Base-by-base conservation (phyloP, 2,797 vertebrate species). In the Odontamblyopus rebecca region DNA sequence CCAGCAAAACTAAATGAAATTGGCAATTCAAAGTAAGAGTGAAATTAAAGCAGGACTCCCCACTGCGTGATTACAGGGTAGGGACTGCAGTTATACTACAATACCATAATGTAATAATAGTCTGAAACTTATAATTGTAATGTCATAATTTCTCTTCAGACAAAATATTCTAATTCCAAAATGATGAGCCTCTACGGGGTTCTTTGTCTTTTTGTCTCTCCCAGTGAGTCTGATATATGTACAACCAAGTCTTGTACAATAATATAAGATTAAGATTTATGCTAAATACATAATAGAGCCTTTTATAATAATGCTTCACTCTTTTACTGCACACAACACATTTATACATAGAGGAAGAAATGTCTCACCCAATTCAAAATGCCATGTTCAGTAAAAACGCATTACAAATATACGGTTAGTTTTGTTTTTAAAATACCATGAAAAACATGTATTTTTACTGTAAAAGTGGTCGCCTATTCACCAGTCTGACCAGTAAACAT, bases 1-100 rank as follows among this genome's bases (percentile, higher is more conserved):
- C 50, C 65, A 30, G 27, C 64, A 30, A 67, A 32, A 67, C 23
- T 53, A 67, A 67, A 67, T 53, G 27, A 67, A 67, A 67, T 32
- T 35, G 65, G 48, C 48, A 53, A 53, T 67, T 30, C 65, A 53
- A 67, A 54, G 27, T 54, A 26, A 16, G 27, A 63, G 12, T 3
- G 6, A 50, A 26, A 50, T 65, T 50, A 65, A 48, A 65, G 50
- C 13, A 44, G 23, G n/a, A 12, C 61, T 35, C 11, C 35, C 19
- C 38, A 18, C 30, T 41, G 35, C 3, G 16, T 65, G 41, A 65
- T 50, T 65, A 15, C 13, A 65, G 63, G 23, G 5, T 23, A 50
- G 19, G 18, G 41, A n/a, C 9, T 63, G 35, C 35, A 63, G 8
- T 29, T 29, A 66, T 16, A 50, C 41, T 5, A 50, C 41, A 26